Evolutionary conservation across 2,888 invertebrate species (phyloP), one percentile per base, ranked within the genome.

Genomic region (Eilema depressum): DNA sequence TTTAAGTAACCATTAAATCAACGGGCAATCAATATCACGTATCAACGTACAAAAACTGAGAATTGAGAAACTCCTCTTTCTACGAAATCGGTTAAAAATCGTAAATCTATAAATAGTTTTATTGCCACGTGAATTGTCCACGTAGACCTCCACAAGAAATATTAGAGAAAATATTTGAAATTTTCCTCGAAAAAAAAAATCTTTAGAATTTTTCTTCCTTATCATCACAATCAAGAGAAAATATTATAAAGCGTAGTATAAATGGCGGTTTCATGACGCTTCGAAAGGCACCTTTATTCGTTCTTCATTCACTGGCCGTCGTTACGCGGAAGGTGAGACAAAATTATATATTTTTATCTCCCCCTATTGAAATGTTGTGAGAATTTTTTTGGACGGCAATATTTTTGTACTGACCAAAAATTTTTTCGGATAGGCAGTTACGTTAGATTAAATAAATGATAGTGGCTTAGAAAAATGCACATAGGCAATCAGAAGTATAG

Each of bases 141-240:
- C 47, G 17, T n/a, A n/a, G n/a, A 8, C 1, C 8, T 53, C n/a
- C 8, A 20, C 25, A 41, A 37, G 8, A 25, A 41, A 2, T 41
- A 63, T 25, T 10, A 63, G 26, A 8, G 47, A 64, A 65, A 74
- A 70, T 60, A 37, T 70, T 74, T 70, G 57, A 0, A 25, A 59
- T 70, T 41, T 37, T 30, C 60, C 59, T 56, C 20, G 28, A 70
- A 72, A 75, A 70, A 71, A 74, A 69, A 72, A 57, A 17, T 25
- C 11, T 65, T 47, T 73, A 28, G 66, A 57, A 69, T 74, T 47
- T 37, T 81, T 83, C 79, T 83, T 68, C 74, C 83, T 80, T 83
- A 75, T 81, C 81, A 83, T 78, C 70, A 74, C 74, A 81, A 83
- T 83, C 83, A 83, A 68, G 20, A 68, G 72, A 73, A 81, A 65